Percentiles rank a stretch among this genome's conserved stretches.
Evolutionary conservation across 2,113 vertebrate genomes (phyloP).

Genomic region (Larimichthys crocea): DNA sequence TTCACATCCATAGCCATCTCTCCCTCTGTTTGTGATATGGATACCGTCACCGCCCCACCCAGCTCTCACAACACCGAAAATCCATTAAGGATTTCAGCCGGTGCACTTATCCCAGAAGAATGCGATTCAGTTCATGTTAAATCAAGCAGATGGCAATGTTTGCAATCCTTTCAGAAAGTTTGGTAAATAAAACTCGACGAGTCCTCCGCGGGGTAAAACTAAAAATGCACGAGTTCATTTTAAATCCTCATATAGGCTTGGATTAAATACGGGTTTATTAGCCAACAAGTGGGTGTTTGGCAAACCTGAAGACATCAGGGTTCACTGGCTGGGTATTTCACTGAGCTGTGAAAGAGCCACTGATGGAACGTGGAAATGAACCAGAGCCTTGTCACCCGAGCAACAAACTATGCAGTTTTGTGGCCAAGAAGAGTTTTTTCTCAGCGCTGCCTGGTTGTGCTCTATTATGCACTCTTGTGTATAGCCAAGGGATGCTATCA

Average conservation of each 20-base stretch:
- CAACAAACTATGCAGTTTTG: constrained; percentile 71
- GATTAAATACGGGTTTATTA: constrained; percentile 36
- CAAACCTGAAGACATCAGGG: constrained; percentile 14
- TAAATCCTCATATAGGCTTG: constrained; percentile 15
- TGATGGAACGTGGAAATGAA: constrained; percentile 36
- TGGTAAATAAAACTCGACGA: constrained; percentile 64
- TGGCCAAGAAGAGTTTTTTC: constrained; percentile 72
- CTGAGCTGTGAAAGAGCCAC: constrained; percentile 28
- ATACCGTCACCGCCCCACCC: constrained; percentile 53
- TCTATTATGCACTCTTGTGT: constrained; percentile 77
- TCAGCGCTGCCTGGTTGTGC: constrained; percentile 64
- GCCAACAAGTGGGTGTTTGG: constrained; percentile 52
- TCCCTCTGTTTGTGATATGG: constrained; percentile 66
- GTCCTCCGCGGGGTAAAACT: constrained; percentile 31
- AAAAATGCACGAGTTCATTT: constrained; percentile 34
- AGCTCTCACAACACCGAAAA: constrained; percentile 43
- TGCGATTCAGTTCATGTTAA: constrained; percentile 65
- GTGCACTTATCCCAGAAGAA: constrained; percentile 69
- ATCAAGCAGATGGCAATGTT: constrained; percentile 68
- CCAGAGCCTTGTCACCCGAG: constrained; percentile 59
- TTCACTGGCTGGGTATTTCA: constrained; percentile 41
- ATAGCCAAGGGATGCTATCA: constrained; percentile 65
- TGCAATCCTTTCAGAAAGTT: constrained; percentile 59
- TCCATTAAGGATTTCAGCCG: constrained; percentile 62
- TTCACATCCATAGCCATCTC: constrained; percentile 71